These are phyloP conservation scores for Torymus texanus DNA, from an alignment of 2,888 invertebrate genomes.

Conservation along the genomic window DNA sequence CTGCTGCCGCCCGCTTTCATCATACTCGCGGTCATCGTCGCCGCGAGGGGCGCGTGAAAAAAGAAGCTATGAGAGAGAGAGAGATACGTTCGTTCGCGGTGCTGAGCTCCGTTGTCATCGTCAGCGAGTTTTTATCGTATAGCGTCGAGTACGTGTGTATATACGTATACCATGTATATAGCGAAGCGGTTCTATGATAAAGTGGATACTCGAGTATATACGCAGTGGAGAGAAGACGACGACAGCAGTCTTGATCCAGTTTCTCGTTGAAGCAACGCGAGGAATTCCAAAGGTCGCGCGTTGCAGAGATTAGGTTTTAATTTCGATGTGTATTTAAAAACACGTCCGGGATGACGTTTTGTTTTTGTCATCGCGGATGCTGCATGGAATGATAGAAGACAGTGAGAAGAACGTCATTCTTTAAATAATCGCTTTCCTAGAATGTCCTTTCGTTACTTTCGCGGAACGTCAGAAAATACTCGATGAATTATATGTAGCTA, in stretches of 20 bases:
- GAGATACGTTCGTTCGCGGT: not conserved
- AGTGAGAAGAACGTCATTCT: too few relatives aligned
- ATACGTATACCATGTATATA: not conserved
- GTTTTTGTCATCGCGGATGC: not conserved
- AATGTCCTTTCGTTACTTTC: too few relatives aligned
- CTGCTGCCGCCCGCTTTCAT: not conserved
- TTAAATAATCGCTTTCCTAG: too few relatives aligned
- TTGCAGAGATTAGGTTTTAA: not conserved
- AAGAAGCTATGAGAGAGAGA: not conserved
- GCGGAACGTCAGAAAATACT: too few relatives aligned
- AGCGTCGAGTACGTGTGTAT: not conserved
- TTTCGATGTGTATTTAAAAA: not conserved
- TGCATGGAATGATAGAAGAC: not conserved
- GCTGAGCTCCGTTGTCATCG: not conserved
- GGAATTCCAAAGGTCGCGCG: slow-evolving; percentile 15
- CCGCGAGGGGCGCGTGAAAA: not conserved
- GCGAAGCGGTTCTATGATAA: not conserved
- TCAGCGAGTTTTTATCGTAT: slow-evolving; percentile 47
- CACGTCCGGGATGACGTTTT: not conserved
- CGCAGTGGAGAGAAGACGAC: not conserved
- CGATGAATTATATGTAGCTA: too few relatives aligned
- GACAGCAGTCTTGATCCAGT: slow-evolving; percentile 30
- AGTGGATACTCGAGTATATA: slow-evolving; percentile 9
- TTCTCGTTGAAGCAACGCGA: not conserved
- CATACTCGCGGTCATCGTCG: slow-evolving; percentile 14